Base-by-base conservation (phyloP, 64 coral and sea anemone genomes). In the Montipora capricornis region DNA sequence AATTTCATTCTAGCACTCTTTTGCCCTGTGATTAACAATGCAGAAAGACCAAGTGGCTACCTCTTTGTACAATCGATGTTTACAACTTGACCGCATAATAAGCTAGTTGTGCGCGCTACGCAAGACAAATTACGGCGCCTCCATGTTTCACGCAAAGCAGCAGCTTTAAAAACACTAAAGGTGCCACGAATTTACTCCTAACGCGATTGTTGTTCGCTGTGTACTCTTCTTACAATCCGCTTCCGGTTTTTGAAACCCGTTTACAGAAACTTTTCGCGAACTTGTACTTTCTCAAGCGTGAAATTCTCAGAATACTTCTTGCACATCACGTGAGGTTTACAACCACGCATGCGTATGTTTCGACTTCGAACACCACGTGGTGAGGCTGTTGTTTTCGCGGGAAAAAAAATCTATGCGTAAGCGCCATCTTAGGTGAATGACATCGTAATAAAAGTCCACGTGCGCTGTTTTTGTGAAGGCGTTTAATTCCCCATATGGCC, bases 391-490 rank as follows among this genome's bases (percentile, higher is more conserved):
- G 82, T 86, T 86, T 86, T 86, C 82, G 82, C 82, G 82, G 82
- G 82, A 86, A 86, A 86, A 84, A 83, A 71, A 49, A 62, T 29
- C 6, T 44, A 57, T 57, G 11, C 53, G 53, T 57, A 11, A 48
- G 16, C 78, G 59, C 82, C 64, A 20, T 71, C 64, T 71, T 47
- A 22, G 64, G 2, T 86, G 46, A 86, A 86, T 86, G 82, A 86
- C 82, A 86, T 12, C 60, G 64, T 86, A 86, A 86, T 86, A 86
- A 86, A 86, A 44, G 5, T 86, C 45, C 82, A 86, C 82, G 64
- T 86, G 82, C 66, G 61, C 15, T 62, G 81, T 71, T 68, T 83
- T 86, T 86, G 82, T 86, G 45, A 49, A 86, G 82, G 82, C 16
- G 68, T 68, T 85, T 20, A 22, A 24, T 86, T 24, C 47, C 44